Base-by-base conservation (phyloP, 2,888 invertebrate species). In the Hirtodrosophila confusa region DNA sequence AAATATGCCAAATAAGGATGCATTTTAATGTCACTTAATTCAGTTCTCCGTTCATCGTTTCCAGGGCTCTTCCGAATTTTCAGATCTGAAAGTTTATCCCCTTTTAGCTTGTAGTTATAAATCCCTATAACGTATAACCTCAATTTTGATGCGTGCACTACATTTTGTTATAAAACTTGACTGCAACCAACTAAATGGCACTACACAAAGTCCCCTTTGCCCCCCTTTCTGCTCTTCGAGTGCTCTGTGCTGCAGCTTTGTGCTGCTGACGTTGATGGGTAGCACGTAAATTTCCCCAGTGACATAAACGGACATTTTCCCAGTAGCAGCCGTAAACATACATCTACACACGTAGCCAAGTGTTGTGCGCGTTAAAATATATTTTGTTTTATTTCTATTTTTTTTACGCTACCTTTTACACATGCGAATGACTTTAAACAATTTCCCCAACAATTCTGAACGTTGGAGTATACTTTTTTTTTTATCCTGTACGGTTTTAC, bases 381-480 rank as follows among this genome's bases (percentile, higher is more conserved):
- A 23, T 33, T 17, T 17, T 17, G 17, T 2, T 17, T 17, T 62
- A 12, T 37, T 29, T 45, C 35, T 60, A 37, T 65, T 35, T 67
- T 68, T 61, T 58, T 44, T 56, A 49, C 49, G 60, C 55, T 40
- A 71, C 53, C 58, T 76, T 76, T 71, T 80, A 43, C 80, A 80
- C 73, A 77, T 72, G 53, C 80, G 82, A 77, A 80, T 80, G 82
- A 73, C 78, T 77, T 80, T 77, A 77, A 77, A 80, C 80, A 77
- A 77, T 77, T 77, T 77, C 47, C 51, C 55, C 55, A 76, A 71
- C 71, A 66, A 71, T 76, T 76, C 65, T 65, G 51, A 48, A 36
- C 43, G 56, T 12, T 39, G 36, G 43, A 41, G 48, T 11, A 17
- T 31, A 17, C 29, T 41, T n/a, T 24, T 10, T 8, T 57, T 27